These are phyloP conservation scores for Petromus typicus DNA, from an alignment of 2,113 vertebrate genomes.

Conservation along the genomic window DNA sequence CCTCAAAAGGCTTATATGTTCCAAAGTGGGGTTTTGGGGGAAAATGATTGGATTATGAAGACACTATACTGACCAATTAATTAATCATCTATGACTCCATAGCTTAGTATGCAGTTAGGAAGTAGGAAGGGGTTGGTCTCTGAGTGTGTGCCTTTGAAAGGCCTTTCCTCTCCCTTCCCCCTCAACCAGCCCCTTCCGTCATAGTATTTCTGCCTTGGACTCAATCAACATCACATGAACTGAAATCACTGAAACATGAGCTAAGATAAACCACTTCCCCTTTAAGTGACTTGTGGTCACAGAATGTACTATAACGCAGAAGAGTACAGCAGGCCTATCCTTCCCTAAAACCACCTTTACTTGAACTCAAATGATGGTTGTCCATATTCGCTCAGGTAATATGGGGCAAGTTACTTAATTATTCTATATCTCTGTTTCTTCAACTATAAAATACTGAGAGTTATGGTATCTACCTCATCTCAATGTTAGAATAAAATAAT, in stretches of 20 bases:
- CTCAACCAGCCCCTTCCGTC: not conserved
- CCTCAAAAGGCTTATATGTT: not conserved
- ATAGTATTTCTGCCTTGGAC: not conserved
- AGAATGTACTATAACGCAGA: not conserved
- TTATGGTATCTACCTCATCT: not conserved
- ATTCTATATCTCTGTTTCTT: not conserved
- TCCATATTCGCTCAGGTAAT: not conserved
- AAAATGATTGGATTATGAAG: not conserved
- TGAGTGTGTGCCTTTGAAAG: not conserved
- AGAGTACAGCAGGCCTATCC: rapidly evolving
- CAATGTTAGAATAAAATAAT: not conserved
- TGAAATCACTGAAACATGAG: not conserved
- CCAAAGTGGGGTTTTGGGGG: not conserved
- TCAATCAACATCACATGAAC: not conserved
- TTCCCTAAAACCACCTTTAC: not conserved
- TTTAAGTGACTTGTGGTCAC: not conserved
- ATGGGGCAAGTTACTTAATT: not conserved
- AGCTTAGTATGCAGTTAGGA: not conserved
- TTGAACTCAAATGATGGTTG: not conserved
- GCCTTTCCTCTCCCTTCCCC: not conserved
- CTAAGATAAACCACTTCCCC: not conserved
- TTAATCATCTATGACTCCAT: not conserved
- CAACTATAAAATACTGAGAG: not conserved
- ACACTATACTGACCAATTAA: not conserved
- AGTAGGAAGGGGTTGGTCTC: not conserved